Percentiles rank a stretch among this genome's conserved stretches.
These are phyloP conservation scores for Amphilophus citrinellus DNA, from an alignment of 2,113 vertebrate genomes.

Conservation along the genomic window DNA sequence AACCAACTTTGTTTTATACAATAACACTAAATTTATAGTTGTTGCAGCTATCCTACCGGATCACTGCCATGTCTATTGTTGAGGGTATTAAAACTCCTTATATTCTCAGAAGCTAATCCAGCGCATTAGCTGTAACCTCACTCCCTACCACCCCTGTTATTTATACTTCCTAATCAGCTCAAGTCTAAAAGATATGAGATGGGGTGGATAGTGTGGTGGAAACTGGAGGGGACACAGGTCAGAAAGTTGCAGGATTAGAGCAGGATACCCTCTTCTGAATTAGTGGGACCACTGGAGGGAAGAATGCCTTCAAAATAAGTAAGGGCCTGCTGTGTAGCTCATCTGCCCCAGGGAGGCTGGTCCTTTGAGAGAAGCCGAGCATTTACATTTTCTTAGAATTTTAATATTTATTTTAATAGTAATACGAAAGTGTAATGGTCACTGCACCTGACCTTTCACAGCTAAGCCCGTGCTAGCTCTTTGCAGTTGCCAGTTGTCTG, in stretches of 20 bases:
- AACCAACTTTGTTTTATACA: too few species aligned
- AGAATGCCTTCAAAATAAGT: neutral
- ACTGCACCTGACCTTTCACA: too few species aligned
- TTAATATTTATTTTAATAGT: too few species aligned
- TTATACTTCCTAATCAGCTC: conserved; percentile 66
- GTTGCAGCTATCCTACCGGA: too few species aligned
- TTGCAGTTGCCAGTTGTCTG: too few species aligned
- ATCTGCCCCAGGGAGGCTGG: too few species aligned
- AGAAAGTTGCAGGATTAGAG: conserved; percentile 31
- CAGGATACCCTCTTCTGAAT: conserved; percentile 25
- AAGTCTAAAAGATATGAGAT: conserved; percentile 9
- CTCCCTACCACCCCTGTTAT: conserved; percentile 40
- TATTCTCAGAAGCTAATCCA: conserved; percentile 43
- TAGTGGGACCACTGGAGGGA: neutral
- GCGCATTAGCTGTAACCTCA: neutral
- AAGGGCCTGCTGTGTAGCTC: too few species aligned
- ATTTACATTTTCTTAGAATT: too few species aligned
- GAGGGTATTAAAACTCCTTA: conserved; percentile 8
- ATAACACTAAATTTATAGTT: too few species aligned
- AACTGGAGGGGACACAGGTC: neutral
- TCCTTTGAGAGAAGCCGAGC: too few species aligned
- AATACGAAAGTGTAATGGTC: too few species aligned
- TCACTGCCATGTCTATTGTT: neutral
- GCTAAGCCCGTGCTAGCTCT: too few species aligned
- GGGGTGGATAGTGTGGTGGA: neutral